Conservation (phyloP, 1,140 invertebrate genomes). For the Myzus persicae region DNA sequence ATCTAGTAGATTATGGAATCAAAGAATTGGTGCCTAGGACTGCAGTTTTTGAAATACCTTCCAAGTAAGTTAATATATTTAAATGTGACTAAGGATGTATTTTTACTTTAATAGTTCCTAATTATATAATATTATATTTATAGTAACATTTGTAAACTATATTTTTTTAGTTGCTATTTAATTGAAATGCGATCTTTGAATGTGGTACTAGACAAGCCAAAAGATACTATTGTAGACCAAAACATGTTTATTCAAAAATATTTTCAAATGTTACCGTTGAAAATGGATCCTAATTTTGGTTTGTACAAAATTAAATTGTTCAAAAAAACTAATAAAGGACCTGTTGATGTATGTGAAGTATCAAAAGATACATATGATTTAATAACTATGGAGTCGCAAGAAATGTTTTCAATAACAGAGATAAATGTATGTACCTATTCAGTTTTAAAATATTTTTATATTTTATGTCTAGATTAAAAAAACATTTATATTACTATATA, state of each 20-base stretch:
- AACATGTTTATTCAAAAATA: conserved; percentile 1
- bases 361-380: neutral
- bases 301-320: conserved; percentile 45
- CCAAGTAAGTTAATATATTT: conserved; percentile 2
- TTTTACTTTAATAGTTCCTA: neutral
- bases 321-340: neutral
- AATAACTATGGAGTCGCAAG: neutral
- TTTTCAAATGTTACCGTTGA: conserved; percentile 35
- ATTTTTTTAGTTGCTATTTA: conserved; percentile 12
- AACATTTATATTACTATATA: neutral
- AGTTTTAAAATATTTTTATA: neutral
- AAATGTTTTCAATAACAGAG: conserved; percentile 30
- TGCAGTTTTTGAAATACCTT: conserved; percentile 39
- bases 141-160: neutral
- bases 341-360: neutral
- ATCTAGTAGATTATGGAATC: conserved; percentile 35
- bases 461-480: neutral
- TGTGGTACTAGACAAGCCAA: conserved; percentile 29
- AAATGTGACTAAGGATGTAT: neutral
- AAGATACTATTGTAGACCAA: neutral
- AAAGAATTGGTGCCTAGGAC: neutral
- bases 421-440: neutral
- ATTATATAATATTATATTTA: too few species aligned
- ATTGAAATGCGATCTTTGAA: conserved; percentile 51
- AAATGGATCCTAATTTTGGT: conserved; percentile 52